Conservation (phyloP, 2,113 vertebrate genomes). For the Phylloscopus trochiloides region DNA sequence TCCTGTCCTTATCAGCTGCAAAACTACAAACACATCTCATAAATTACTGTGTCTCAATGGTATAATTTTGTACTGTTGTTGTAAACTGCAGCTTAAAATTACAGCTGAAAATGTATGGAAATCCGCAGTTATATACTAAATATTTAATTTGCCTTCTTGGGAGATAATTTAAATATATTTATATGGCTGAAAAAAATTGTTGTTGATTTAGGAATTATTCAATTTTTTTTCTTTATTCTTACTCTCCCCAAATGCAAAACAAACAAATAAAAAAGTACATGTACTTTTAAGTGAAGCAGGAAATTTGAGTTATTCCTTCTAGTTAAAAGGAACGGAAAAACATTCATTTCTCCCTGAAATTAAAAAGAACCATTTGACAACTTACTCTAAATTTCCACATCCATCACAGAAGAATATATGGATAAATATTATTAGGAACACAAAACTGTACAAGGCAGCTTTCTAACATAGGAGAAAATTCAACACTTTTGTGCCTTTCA, state of each 20-base stretch:
- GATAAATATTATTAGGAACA: not conserved
- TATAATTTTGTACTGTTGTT: not conserved
- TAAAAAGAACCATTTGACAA: not conserved
- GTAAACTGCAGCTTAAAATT: not conserved
- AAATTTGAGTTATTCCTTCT: not conserved
- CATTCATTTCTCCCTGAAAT: not conserved
- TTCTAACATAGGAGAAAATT: not conserved
- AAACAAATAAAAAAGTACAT: not conserved
- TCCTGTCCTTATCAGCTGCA: not conserved
- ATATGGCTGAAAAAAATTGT: not conserved
- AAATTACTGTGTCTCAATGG: not conserved
- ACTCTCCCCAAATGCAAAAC: not conserved
- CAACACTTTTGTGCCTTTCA: not conserved
- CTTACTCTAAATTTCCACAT: not conserved
- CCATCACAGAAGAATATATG: not conserved
- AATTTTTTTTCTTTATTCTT: not conserved
- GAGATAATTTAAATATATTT: not conserved
- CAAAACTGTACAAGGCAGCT: not conserved
- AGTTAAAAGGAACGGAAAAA: not conserved
- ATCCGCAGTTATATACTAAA: not conserved
- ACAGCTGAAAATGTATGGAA: not conserved
- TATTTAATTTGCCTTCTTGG: not conserved
- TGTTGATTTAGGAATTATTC: not conserved
- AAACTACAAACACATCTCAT: not conserved
- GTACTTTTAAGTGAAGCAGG: not conserved